These are phyloP conservation scores for Drosophila paucipuncta DNA, from an alignment of 2,888 invertebrate species.

Conservation along the genomic window DNA sequence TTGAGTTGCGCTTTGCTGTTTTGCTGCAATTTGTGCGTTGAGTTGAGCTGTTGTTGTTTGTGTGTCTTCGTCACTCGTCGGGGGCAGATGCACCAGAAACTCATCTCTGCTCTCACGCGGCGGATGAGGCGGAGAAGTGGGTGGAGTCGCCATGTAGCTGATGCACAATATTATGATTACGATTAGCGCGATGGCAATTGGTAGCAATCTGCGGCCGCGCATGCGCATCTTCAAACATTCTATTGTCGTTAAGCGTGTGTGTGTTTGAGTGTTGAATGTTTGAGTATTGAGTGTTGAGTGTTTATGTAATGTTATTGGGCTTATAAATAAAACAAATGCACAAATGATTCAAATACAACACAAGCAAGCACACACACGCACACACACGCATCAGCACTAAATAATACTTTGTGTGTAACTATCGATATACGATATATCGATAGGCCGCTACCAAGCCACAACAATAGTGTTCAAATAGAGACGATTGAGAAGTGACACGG, in stretches of 20 bases:
- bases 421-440: slow-evolving; percentile 25
- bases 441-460: background rate
- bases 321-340: slow-evolving; percentile 23
- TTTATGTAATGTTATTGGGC: slow-evolving; percentile 7
- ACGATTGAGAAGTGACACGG: background rate
- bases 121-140: slow-evolving; percentile 11
- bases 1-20: background rate
- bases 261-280: slow-evolving; percentile 12
- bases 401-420: background rate
- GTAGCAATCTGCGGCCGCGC: slow-evolving; percentile 80
- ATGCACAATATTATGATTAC: slow-evolving; percentile 77
- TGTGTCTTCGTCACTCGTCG: slow-evolving; percentile 15
- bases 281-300: slow-evolving; percentile 17
- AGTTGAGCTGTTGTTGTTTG: background rate
- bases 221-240: slow-evolving; percentile 82
- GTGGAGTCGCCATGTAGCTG: slow-evolving; percentile 61
- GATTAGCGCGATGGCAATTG: slow-evolving; percentile 67
- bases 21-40: background rate
- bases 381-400: background rate
- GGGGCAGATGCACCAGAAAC: slow-evolving; percentile 69
- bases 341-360: slow-evolving; percentile 15
- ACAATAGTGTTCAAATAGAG: background rate
- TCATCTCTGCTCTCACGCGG: slow-evolving; percentile 66
- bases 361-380: slow-evolving; percentile 2
- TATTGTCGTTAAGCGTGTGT: slow-evolving; percentile 27